Conservation (phyloP, 2,113 vertebrate genomes). For the Poeciliopsis occidentalis region DNA sequence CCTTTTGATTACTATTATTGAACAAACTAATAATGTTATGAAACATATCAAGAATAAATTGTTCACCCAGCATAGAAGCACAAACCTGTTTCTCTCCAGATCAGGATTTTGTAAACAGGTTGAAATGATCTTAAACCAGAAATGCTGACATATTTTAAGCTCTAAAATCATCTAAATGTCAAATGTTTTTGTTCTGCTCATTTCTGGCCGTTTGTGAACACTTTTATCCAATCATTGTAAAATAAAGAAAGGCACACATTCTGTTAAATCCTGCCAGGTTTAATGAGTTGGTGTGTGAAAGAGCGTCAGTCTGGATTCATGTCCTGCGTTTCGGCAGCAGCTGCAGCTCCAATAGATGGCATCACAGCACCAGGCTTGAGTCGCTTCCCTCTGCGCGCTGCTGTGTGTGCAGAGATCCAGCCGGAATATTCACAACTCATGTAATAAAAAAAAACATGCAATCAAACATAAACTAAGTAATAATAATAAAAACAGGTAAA, state of each 20-base stretch:
- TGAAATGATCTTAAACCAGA: background rate
- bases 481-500: background rate
- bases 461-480: background rate
- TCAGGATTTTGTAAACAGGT: background rate
- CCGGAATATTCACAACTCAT: slow-evolving; percentile 7
- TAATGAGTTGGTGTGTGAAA: too few species aligned
- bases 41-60: too few species aligned
- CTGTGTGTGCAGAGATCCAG: background rate
- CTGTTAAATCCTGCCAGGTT: background rate
- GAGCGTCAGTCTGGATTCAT: slow-evolving; percentile 11
- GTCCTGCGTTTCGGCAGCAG: slow-evolving; percentile 66
- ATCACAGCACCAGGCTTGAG: slow-evolving; percentile 95
- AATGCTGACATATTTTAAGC: background rate
- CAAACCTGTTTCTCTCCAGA: background rate
- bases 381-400: slow-evolving; percentile 26
- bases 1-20: too few species aligned
- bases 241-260: background rate
- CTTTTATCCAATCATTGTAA: background rate
- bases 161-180: background rate
- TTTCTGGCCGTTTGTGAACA: background rate
- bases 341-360: slow-evolving; percentile 98
- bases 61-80: background rate
- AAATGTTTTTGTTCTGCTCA: background rate
- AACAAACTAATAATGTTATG: too few species aligned
- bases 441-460: slow-evolving; percentile 5